Percentiles rank a stretch among this genome's conserved stretches.
Evolutionary conservation across 2,888 invertebrate species (phyloP).

Genomic region (Hesperia comma): DNA sequence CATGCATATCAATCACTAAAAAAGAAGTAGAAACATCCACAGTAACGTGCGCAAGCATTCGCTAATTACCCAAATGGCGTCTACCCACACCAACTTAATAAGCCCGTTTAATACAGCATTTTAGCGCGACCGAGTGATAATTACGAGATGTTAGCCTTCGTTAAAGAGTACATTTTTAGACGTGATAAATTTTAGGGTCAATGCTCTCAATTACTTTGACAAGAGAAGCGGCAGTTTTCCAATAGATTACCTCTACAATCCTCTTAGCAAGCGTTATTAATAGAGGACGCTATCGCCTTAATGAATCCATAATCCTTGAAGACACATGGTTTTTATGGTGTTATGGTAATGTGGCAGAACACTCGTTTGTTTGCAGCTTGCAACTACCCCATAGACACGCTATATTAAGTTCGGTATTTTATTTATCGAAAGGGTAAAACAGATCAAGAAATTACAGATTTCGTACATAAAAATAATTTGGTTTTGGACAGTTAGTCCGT

Average conservation of each 20-base stretch:
- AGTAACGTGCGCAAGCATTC: neutral
- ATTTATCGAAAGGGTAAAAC: no score
- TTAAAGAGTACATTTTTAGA: conserved; percentile 23
- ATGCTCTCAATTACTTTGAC: conserved; percentile 27
- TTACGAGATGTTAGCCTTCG: conserved; percentile 19
- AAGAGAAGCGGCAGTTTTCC: conserved; percentile 25
- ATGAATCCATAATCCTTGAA: conserved; percentile 11
- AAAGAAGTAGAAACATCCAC: neutral
- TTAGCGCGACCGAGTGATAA: conserved; percentile 17
- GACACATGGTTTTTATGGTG: neutral
- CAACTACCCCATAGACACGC: no score
- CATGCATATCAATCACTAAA: neutral
- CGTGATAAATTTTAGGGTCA: conserved; percentile 23
- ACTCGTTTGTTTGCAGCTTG: neutral
- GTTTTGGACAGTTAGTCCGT: no score
- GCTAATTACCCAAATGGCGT: neutral
- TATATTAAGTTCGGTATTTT: no score
- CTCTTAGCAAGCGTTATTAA: conserved; percentile 11
- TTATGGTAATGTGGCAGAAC: neutral
- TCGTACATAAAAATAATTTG: no score
- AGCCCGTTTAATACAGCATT: conserved; percentile 11
- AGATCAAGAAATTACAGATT: no score
- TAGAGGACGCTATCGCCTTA: neutral
- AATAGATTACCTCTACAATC: conserved; percentile 9
- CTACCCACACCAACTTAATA: conserved; percentile 13